Percentiles rank a stretch among this genome's conserved stretches.
These are phyloP conservation scores for Varanus komodoensis DNA, from an alignment of 2,113 vertebrate species.

Conservation along the genomic window DNA sequence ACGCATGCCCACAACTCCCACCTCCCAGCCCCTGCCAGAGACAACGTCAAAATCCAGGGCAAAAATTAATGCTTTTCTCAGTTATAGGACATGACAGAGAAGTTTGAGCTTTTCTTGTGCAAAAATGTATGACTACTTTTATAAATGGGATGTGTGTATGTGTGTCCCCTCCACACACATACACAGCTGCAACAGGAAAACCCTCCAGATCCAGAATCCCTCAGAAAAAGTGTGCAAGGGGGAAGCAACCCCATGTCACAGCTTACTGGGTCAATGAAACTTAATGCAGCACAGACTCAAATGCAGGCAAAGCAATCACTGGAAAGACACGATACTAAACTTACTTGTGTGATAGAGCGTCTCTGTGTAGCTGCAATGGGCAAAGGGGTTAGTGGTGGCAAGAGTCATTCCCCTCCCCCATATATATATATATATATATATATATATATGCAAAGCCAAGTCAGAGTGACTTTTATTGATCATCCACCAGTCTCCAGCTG, in stretches of 20 bases:
- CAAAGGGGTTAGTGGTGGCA: neutral
- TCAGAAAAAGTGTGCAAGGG: constrained; percentile 8
- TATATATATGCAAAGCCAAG: constrained; percentile 6
- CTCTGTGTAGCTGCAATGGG: constrained; percentile 32
- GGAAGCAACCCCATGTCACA: constrained; percentile 60
- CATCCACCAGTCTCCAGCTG: neutral
- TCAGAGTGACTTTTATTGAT: constrained; percentile 40
- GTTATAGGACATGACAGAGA: constrained; percentile 65
- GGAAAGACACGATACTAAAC: constrained; percentile 43
- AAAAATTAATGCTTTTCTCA: constrained; percentile 66
- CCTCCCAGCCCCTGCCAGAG: neutral
- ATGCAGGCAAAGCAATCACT: constrained; percentile 49
- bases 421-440: constrained; percentile 45
- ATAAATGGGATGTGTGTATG: neutral
- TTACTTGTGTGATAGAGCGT: constrained; percentile 14
- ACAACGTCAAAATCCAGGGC: constrained; percentile 49
- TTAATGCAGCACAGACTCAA: constrained; percentile 59
- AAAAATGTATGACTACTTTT: constrained; percentile 66
- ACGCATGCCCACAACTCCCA: neutral
- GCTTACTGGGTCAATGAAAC: constrained; percentile 63
- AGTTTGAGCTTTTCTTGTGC: constrained; percentile 66
- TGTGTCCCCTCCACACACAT: neutral
- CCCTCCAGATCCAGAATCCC: constrained; percentile 53
- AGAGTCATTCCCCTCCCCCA: constrained; percentile 39
- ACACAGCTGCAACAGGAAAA: constrained; percentile 60